phyloP scores from a whole-genome alignment of 2,888 invertebrate species.

The Clostera curtula region DNA sequence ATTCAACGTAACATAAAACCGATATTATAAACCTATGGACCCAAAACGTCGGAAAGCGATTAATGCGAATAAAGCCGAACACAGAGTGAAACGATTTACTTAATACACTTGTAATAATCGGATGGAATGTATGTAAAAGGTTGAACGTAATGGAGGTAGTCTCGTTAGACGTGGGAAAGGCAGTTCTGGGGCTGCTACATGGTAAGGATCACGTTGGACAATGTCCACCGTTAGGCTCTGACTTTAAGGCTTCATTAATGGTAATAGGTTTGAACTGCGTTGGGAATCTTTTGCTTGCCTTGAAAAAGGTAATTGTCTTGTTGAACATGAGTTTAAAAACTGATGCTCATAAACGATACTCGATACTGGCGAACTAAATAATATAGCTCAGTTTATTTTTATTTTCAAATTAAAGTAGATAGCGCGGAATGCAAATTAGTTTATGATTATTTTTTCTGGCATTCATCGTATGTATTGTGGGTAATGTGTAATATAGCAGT shows the following conservation, averaged over 20 bases:
- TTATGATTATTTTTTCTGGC: no score
- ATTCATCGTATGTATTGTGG: no score
- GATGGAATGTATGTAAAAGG: constrained; percentile 64
- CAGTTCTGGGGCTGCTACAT: constrained; percentile 40
- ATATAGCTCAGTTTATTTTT: no score
- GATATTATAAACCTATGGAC: constrained; percentile 45
- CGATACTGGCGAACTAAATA: no score
- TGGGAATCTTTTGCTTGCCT: constrained; percentile 58
- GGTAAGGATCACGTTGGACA: constrained; percentile 54
- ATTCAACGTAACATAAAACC: no score
- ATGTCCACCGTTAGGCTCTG: constrained; percentile 64
- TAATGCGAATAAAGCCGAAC: constrained; percentile 67
- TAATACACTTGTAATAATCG: constrained; percentile 70
- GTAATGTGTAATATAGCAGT: no score
- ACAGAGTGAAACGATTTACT: constrained; percentile 59
- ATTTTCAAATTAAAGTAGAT: no score
- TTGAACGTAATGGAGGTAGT: constrained; percentile 63
- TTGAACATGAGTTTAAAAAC: constrained; percentile 31
- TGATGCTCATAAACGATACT: no score
- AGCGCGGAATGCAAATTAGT: no score
- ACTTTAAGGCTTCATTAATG: constrained; percentile 62
- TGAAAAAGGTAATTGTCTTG: constrained; percentile 44
- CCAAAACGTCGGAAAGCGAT: constrained; percentile 63
- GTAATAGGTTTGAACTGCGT: constrained; percentile 58
- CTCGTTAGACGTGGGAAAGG: constrained; percentile 72